These are phyloP conservation scores for Pocillopora damicornis DNA, from an alignment of 64 coral and sea anemone genomes.

Conservation along the genomic window DNA sequence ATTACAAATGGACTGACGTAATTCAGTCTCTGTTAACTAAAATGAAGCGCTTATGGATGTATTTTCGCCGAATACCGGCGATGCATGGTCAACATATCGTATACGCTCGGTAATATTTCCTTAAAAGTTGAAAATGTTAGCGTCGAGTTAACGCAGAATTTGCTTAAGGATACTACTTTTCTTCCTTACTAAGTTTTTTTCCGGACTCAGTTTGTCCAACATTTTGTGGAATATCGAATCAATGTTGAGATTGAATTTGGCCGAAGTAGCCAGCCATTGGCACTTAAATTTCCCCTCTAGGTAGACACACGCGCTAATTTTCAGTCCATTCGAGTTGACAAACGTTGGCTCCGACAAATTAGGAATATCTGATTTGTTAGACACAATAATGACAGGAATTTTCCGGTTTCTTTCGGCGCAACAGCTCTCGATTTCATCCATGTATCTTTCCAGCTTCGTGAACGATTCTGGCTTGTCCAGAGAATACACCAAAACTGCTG, in stretches of 20 bases:
- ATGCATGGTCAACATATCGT: too few relatives aligned
- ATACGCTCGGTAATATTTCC: too few relatives aligned
- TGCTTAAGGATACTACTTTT: constrained; percentile 5
- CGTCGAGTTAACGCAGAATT: neutral
- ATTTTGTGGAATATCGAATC: constrained; percentile 24
- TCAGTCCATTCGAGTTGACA: neutral
- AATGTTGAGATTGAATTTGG: constrained; percentile 31
- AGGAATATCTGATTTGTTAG: constrained; percentile 64
- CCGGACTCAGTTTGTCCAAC: constrained; percentile 13
- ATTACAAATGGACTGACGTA: too few relatives aligned
- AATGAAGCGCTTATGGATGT: too few relatives aligned
- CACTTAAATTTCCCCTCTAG: constrained; percentile 4
- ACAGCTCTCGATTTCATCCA: constrained; percentile 60
- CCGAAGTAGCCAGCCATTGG: constrained; percentile 24
- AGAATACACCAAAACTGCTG: constrained; percentile 74
- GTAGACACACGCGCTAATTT: constrained; percentile 16
- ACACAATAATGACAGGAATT: constrained; percentile 56
- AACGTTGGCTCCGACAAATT: constrained; percentile 23
- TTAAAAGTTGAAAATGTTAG: too few relatives aligned
- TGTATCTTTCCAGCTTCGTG: constrained; percentile 57
- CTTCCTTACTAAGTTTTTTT: neutral
- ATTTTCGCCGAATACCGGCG: too few relatives aligned
- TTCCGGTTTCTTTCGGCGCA: constrained; percentile 41
- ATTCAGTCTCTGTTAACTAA: too few relatives aligned
- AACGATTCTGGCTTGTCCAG: constrained; percentile 58